Evolutionary conservation across 2,797 vertebrate species (phyloP).

Genomic region (Eptatretus atami): DNA sequence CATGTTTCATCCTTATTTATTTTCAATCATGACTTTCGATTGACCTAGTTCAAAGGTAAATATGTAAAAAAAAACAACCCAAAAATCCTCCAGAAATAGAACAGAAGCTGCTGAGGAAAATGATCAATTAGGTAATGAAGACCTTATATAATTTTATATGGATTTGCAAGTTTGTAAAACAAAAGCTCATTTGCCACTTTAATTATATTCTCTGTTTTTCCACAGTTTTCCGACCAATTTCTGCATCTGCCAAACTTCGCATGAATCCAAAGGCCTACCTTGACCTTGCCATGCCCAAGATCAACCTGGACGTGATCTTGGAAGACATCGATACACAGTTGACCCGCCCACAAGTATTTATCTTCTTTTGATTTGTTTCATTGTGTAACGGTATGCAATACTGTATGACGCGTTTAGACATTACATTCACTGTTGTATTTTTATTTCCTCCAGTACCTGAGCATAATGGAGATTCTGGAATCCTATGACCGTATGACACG

Average conservation of each 20-base stretch:
- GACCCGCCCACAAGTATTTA: conserved; percentile 49
- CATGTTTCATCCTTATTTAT: too few relatives aligned
- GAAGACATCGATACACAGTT: conserved; percentile 59
- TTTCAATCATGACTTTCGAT: too few relatives aligned
- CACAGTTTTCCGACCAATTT: conserved; percentile 68
- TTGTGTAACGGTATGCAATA: background rate
- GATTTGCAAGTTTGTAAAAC: too few relatives aligned
- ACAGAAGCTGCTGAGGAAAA: too few relatives aligned
- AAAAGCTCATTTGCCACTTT: conserved; percentile 4
- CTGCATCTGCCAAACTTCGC: conserved; percentile 52
- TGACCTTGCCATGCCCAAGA: conserved; percentile 64
- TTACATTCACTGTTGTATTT: background rate
- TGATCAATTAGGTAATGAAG: too few relatives aligned
- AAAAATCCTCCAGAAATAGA: too few relatives aligned
- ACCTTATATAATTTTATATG: too few relatives aligned
- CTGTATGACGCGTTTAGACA: background rate
- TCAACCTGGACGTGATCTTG: conserved; percentile 53
- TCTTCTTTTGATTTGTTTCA: conserved; percentile 8
- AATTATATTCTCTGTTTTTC: conserved; percentile 11
- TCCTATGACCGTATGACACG: conserved; percentile 81
- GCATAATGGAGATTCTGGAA: conserved; percentile 71
- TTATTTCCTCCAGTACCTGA: conserved; percentile 40
- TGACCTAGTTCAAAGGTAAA: too few relatives aligned
- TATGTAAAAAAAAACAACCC: too few relatives aligned
- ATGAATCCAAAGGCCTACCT: conserved; percentile 79